Conservation (phyloP, 2,888 invertebrate species). For the Nymphalis urticae region DNA sequence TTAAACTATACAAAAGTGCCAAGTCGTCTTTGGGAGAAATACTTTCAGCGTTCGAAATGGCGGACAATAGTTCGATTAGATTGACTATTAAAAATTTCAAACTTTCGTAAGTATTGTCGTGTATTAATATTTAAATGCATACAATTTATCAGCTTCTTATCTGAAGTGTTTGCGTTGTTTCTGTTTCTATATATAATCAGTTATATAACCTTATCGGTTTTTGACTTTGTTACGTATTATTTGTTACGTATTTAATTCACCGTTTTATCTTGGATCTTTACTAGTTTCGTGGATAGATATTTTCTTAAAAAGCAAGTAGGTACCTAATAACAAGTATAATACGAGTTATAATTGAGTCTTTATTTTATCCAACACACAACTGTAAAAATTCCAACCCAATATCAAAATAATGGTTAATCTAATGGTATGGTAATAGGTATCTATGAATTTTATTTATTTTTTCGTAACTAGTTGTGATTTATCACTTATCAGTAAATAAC, state of each 20-base stretch:
- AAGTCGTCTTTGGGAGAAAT: slow-evolving; percentile 92
- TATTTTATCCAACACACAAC: no score
- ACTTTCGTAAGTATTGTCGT: slow-evolving; percentile 62
- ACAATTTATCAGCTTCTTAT: neutral
- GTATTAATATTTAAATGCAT: neutral
- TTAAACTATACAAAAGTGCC: slow-evolving; percentile 88
- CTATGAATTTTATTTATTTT: no score
- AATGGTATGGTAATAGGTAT: no score
- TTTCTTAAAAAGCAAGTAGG: no score
- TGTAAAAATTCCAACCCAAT: no score
- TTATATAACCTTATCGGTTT: neutral
- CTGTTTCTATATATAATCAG: neutral
- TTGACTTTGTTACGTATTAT: neutral
- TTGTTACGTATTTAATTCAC: neutral
- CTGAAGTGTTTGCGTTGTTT: neutral
- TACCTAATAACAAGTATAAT: no score
- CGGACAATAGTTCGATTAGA: slow-evolving; percentile 89
- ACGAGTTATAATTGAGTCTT: no score
- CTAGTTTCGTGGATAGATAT: neutral
- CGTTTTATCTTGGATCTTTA: neutral
- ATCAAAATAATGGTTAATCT: no score
- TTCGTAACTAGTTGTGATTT: no score
- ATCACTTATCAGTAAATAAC: no score
- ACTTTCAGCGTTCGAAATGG: slow-evolving; percentile 97
- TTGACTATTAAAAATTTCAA: slow-evolving; percentile 82